Percentiles rank a stretch among this genome's conserved stretches.
Conservation (phyloP, 2,797 vertebrate species). For the Thunnus albacares region DNA sequence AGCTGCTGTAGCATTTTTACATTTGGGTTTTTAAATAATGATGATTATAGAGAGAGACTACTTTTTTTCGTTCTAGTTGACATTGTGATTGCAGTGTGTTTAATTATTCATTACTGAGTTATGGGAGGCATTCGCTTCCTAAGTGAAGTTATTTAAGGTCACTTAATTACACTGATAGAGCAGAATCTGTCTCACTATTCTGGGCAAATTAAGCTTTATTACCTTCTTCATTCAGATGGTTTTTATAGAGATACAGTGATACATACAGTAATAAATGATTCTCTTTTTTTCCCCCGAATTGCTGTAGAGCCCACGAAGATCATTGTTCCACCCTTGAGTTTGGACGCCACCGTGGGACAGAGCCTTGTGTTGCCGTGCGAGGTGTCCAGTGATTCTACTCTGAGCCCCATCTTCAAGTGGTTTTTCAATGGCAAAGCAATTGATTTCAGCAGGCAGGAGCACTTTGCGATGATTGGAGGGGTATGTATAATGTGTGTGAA, state of each 20-base stretch:
- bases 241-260: constrained; percentile 32
- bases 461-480: constrained; percentile 92
- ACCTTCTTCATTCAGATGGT: constrained; percentile 52
- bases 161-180: constrained; percentile 71
- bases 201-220: constrained; percentile 64
- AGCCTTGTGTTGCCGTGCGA: constrained; percentile 92
- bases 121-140: constrained; percentile 43
- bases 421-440: constrained; percentile 89
- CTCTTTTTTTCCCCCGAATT: not conserved
- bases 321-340: constrained; percentile 84
- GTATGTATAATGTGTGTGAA: constrained; percentile 79
- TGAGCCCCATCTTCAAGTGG: constrained; percentile 89
- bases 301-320: constrained; percentile 89
- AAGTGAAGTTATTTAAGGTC: constrained; percentile 74
- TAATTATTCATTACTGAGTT: constrained; percentile 77
- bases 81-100: constrained; percentile 68
- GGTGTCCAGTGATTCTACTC: constrained; percentile 88
- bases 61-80: constrained; percentile 47
- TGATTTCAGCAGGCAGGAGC: constrained; percentile 86
- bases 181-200: constrained; percentile 56
- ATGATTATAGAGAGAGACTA: constrained; percentile 56
- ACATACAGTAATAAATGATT: constrained; percentile 13
- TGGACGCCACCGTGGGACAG: constrained; percentile 91
- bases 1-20: constrained; percentile 65
- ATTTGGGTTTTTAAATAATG: constrained; percentile 72